These are phyloP conservation scores for Rhodinocichla rosea DNA, from an alignment of 2,113 vertebrate species.

Conservation along the genomic window DNA sequence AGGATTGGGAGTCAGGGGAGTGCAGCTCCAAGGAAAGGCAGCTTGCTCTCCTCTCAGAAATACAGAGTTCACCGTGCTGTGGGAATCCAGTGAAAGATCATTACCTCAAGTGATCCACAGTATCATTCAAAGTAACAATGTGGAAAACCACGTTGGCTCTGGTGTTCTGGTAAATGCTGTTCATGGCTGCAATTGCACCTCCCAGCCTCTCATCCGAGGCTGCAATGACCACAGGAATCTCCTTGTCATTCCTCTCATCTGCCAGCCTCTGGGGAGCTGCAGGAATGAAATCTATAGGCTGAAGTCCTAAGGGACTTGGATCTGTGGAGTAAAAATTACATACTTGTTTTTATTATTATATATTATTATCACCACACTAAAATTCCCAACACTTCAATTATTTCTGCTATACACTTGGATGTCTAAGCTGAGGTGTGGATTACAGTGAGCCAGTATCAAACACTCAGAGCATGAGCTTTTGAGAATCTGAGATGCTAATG, in stretches of 20 bases:
- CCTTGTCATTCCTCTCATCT: constrained; percentile 67
- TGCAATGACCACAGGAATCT: constrained; percentile 90
- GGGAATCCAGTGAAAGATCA: neutral
- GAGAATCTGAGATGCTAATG: neutral
- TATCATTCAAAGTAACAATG: constrained; percentile 90
- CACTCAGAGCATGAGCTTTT: neutral
- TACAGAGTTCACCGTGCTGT: neutral
- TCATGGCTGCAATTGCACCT: constrained; percentile 88
- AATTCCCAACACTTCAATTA: neutral
- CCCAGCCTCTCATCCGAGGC: constrained; percentile 89
- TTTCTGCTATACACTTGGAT: neutral
- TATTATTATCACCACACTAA: neutral
- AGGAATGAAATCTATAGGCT: constrained; percentile 83
- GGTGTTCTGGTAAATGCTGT: constrained; percentile 89
- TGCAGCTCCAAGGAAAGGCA: neutral
- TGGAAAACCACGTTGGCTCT: constrained; percentile 87
- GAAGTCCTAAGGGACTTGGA: constrained; percentile 74
- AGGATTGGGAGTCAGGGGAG: neutral
- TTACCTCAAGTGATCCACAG: constrained; percentile 89
- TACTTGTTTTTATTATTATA: neutral
- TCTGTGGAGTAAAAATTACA: constrained; percentile 68
- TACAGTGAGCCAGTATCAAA: neutral
- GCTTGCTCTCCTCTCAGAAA: neutral
- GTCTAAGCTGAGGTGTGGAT: neutral
- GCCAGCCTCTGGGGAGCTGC: constrained; percentile 57